These are phyloP conservation scores for Coleophora deauratella DNA, from an alignment of 2,888 invertebrate species.

Conservation along the genomic window DNA sequence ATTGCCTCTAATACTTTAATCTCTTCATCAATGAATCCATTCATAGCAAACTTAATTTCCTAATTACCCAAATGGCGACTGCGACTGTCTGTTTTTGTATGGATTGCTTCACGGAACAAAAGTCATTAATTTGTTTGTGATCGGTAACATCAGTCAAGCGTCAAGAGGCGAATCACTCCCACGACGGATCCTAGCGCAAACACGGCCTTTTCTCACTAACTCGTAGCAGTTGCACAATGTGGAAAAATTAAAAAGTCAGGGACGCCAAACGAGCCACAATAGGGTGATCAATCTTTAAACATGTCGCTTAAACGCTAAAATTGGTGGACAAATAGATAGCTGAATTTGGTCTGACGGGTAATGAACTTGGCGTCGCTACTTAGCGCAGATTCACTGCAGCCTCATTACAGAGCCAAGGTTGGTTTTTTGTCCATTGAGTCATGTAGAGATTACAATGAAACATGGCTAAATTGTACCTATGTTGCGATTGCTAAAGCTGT, in stretches of 20 bases:
- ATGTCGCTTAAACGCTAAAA: not conserved
- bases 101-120: slow-evolving; percentile 35
- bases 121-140: slow-evolving; percentile 54
- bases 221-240: slow-evolving; percentile 30
- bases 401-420: slow-evolving; percentile 26
- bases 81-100: slow-evolving; percentile 17
- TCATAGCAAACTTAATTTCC: slow-evolving; percentile 16
- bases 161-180: slow-evolving; percentile 50
- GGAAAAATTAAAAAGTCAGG: slow-evolving; percentile 41
- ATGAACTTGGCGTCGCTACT: slow-evolving; percentile 26
- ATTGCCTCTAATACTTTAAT: too few relatives aligned
- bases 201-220: slow-evolving; percentile 37
- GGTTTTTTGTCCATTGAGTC: slow-evolving; percentile 26
- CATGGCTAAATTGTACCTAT: too few relatives aligned
- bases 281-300: too few relatives aligned
- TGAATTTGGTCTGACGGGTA: slow-evolving; percentile 30
- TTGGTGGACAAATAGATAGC: slow-evolving; percentile 22
- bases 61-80: slow-evolving; percentile 27
- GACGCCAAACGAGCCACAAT: slow-evolving; percentile 13
- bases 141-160: slow-evolving; percentile 67
- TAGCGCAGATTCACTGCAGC: slow-evolving; percentile 27
- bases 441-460: not conserved
- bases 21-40: too few relatives aligned
- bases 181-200: slow-evolving; percentile 40
- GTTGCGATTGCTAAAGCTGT: too few relatives aligned